phyloP scores from a whole-genome alignment of 2,888 invertebrate genomes.

The Ochropleura plecta region DNA sequence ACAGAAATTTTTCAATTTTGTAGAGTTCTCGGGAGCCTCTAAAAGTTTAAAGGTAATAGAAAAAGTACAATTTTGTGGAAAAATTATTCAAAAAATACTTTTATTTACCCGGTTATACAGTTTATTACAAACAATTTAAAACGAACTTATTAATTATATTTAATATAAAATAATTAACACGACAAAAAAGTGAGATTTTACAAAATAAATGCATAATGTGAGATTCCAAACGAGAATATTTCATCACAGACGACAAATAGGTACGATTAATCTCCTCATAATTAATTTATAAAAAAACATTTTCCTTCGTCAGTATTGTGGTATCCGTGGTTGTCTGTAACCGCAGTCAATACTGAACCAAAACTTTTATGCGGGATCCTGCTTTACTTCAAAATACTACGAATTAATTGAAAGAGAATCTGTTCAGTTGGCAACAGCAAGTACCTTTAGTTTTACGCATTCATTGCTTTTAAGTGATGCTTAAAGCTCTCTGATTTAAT shows the following conservation, averaged over 20 bases:
- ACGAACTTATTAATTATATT: background rate
- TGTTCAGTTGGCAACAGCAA: slow-evolving; percentile 21
- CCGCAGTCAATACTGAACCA: slow-evolving; percentile 45
- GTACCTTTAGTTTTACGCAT: slow-evolving; percentile 20
- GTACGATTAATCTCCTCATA: slow-evolving; percentile 13
- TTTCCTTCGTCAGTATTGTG: slow-evolving; percentile 30
- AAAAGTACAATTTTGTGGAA: background rate
- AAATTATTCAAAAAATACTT: background rate
- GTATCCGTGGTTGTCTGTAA: slow-evolving; percentile 22
- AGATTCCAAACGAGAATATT: background rate
- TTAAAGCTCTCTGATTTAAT: slow-evolving; percentile 46
- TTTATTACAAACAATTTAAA: background rate
- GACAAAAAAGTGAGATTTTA: no score
- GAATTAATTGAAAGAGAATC: slow-evolving; percentile 36
- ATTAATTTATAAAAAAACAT: slow-evolving; percentile 26
- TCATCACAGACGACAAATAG: slow-evolving; percentile 5
- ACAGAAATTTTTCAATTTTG: slow-evolving; percentile 19
- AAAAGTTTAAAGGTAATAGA: slow-evolving; percentile 17
- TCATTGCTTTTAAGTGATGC: slow-evolving; percentile 22
- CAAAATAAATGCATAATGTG: no score
- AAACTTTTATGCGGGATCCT: slow-evolving; percentile 43
- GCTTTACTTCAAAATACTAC: slow-evolving; percentile 46
- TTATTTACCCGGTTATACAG: background rate
- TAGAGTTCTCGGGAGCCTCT: slow-evolving; percentile 8
- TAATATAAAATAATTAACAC: background rate